Conservation (phyloP, 2,888 invertebrate species). For the Pseudococcus jackbeardsleyi region DNA sequence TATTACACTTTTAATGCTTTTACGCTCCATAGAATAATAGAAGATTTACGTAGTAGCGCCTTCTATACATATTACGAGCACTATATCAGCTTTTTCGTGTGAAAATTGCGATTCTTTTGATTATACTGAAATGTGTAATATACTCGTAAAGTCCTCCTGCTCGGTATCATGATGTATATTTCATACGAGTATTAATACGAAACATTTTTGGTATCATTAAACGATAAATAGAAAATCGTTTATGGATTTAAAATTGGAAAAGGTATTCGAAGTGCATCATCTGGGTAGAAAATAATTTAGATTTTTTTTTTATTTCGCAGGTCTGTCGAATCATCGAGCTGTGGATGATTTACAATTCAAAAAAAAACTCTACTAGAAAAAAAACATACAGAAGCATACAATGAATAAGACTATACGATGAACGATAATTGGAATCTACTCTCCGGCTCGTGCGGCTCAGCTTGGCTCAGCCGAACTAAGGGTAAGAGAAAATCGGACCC, state of each 20-base stretch:
- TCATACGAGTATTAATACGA: background rate
- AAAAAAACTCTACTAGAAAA: background rate
- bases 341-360: conserved; percentile 25
- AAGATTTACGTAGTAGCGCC: conserved; percentile 32
- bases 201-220: background rate
- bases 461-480: background rate
- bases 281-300: background rate
- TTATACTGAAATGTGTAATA: background rate
- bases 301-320: background rate
- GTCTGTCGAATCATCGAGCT: background rate
- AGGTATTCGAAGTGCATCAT: background rate
- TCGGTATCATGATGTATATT: conserved; percentile 1
- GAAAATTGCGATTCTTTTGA: conserved; percentile 40
- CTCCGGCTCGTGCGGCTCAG: background rate
- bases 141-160: background rate
- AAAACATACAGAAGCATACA: background rate
- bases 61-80: conserved; percentile 2
- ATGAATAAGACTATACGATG: conserved; percentile 38
- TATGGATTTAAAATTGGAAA: background rate
- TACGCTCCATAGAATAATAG: conserved; percentile 49
- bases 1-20: conserved; percentile 45
- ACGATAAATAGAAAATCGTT: background rate
- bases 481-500: conserved; percentile 59
- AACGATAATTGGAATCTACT: conserved; percentile 60
- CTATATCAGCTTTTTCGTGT: background rate